These are phyloP conservation scores for Tetramorium bicarinatum DNA, from an alignment of 2,888 invertebrate species.

Conservation along the genomic window DNA sequence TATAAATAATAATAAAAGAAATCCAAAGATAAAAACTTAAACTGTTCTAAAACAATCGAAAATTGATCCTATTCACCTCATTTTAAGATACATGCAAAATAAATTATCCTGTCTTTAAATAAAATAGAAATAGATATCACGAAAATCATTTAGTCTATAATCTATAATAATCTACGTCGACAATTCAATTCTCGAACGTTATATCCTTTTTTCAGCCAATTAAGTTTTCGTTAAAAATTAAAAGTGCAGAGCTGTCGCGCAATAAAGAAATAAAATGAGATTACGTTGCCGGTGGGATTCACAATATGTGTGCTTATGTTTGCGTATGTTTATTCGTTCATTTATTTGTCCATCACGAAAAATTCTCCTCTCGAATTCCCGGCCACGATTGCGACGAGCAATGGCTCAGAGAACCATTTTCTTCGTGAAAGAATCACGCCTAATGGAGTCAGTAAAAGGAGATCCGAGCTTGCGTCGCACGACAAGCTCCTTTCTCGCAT, in stretches of 20 bases:
- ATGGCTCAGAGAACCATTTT: constrained; percentile 31
- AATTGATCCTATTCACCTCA: no score
- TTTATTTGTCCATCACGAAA: constrained; percentile 59
- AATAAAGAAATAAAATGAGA: constrained; percentile 2
- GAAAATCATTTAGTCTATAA: not conserved
- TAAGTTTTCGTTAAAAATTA: constrained; percentile 4
- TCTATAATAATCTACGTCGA: not conserved
- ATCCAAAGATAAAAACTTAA: no score
- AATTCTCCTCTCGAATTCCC: constrained; percentile 52
- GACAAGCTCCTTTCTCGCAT: constrained; percentile 35
- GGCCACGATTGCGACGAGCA: constrained; percentile 37
- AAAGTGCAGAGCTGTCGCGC: not conserved
- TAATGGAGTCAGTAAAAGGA: constrained; percentile 65
- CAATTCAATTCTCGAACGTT: not conserved
- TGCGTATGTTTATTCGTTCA: constrained; percentile 65
- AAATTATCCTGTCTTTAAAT: not conserved
- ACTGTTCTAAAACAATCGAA: no score
- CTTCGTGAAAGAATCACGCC: constrained; percentile 62
- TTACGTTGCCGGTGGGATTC: not conserved
- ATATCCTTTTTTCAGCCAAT: not conserved
- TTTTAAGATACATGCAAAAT: not conserved
- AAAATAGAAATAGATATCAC: no score
- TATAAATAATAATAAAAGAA: not conserved
- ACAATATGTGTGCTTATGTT: constrained; percentile 21
- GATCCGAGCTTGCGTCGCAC: constrained; percentile 26